Evolutionary conservation across 1,140 invertebrate genomes (phyloP).

Genomic region (Zaprionus gabonicus): DNA sequence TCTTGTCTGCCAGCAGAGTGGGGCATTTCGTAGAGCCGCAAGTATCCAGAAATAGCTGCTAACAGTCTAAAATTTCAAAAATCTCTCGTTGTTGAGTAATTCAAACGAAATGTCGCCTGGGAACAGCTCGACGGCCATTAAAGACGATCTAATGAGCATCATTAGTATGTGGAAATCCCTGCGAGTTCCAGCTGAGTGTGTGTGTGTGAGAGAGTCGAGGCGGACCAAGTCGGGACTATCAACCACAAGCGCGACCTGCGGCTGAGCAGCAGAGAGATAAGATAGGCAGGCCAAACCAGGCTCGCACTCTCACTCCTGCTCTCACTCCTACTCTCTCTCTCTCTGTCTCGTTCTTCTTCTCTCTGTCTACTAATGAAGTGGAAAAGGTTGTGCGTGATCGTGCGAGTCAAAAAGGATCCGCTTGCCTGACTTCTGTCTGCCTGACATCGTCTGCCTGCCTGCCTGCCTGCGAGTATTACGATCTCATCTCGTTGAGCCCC

Average conservation of each 20-base stretch:
- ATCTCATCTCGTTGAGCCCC: constrained; percentile 15
- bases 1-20: neutral
- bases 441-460: constrained; percentile 17
- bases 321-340: neutral
- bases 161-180: constrained; percentile 61
- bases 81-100: constrained; percentile 68
- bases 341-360: too few relatives aligned
- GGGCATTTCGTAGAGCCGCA: neutral
- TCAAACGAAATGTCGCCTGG: constrained; percentile 63
- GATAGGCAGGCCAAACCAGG: constrained; percentile 7
- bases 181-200: constrained; percentile 1
- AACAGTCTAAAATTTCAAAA: constrained; percentile 60
- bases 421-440: constrained; percentile 22
- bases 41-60: constrained; percentile 62
- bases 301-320: constrained; percentile 9
- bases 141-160: constrained; percentile 77
- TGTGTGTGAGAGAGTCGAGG: neutral
- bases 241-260: constrained; percentile 45
- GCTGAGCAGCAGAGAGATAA: constrained; percentile 41
- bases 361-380: constrained; percentile 63
- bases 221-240: constrained; percentile 19
- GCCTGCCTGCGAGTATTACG: constrained; percentile 53
- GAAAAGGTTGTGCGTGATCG: constrained; percentile 52
- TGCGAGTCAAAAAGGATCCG: constrained; percentile 49
- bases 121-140: constrained; percentile 56